Evolutionary conservation across 2,888 invertebrate genomes (phyloP).

Genomic region (Coleophora deauratella): DNA sequence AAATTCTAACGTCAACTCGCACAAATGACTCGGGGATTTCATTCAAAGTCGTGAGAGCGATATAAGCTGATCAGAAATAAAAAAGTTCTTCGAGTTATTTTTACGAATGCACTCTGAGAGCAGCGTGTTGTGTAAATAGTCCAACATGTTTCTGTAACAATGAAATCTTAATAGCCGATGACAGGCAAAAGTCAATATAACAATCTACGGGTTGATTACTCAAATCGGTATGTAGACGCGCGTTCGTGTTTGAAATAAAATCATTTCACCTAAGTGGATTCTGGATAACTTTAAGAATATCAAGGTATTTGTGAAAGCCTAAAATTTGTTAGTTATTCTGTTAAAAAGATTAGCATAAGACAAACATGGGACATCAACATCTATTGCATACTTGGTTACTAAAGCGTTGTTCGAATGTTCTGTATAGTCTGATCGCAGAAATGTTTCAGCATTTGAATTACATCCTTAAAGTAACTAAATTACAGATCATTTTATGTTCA

Average conservation of each 20-base stretch:
- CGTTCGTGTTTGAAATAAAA: conserved; percentile 38
- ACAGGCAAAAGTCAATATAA: conserved; percentile 68
- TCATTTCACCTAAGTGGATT: conserved; percentile 38
- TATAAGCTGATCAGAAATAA: conserved; percentile 49
- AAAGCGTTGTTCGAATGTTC: conserved; percentile 58
- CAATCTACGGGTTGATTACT: conserved; percentile 69
- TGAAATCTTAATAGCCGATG: conserved; percentile 73
- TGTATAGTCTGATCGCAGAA: conserved; percentile 46
- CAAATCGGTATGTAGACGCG: conserved; percentile 53
- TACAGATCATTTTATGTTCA: conserved; percentile 38
- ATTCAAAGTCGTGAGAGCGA: conserved; percentile 67
- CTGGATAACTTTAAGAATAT: conserved; percentile 22
- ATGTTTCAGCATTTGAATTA: conserved; percentile 30
- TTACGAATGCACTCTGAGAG: conserved; percentile 57
- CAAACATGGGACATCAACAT: conserved; percentile 68
- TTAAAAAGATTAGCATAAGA: conserved; percentile 65
- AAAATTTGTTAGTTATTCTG: conserved; percentile 65
- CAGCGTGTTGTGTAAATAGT: conserved; percentile 72
- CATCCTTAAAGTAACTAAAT: conserved; percentile 34
- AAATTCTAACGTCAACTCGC: conserved; percentile 63
- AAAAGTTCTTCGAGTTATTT: conserved; percentile 58
- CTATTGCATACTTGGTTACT: conserved; percentile 67
- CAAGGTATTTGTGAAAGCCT: conserved; percentile 39
- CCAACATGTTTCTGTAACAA: conserved; percentile 72
- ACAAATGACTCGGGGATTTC: conserved; percentile 66